These are phyloP conservation scores for Ceratitis capitata DNA, from an alignment of 1,140 invertebrate genomes.

Conservation along the genomic window DNA sequence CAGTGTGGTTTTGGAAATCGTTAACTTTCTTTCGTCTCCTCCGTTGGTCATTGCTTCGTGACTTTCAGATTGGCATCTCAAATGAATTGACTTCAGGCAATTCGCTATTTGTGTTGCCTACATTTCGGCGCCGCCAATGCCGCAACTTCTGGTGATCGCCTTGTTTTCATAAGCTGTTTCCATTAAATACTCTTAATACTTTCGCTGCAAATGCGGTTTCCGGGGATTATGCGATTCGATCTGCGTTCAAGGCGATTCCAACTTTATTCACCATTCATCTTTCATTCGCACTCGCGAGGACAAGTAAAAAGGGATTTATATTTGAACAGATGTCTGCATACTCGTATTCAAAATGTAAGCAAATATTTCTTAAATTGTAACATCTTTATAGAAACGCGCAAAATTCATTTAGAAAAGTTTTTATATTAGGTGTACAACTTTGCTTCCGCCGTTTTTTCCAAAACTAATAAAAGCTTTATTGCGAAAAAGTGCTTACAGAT, in stretches of 20 bases:
- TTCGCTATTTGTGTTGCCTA: neutral
- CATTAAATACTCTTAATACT: slow-evolving; percentile 13
- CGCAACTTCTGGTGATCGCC: neutral
- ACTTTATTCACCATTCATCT: neutral
- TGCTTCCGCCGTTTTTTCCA: too few relatives aligned
- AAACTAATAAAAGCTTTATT: too few relatives aligned
- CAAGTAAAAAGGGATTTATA: neutral
- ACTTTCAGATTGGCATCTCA: neutral
- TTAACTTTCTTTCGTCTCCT: neutral
- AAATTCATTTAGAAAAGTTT: too few relatives aligned
- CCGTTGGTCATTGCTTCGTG: neutral
- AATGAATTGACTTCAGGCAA: neutral
- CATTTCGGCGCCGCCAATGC: neutral
- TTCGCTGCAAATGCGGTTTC: slow-evolving; percentile 11
- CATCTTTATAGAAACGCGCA: too few relatives aligned
- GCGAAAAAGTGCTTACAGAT: too few relatives aligned
- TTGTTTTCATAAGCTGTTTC: neutral
- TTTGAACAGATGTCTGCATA: neutral
- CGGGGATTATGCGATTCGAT: slow-evolving; percentile 16
- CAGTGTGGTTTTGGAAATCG: neutral
- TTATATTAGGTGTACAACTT: too few relatives aligned
- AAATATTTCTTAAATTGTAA: neutral
- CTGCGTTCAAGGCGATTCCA: neutral
- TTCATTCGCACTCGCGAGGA: neutral
- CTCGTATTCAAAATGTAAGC: neutral